A percentile compares a stretch with the other conserved stretches of the same genome.
Conservation (phyloP, 53 echinoderm and acorn worm species). For the Temnopleurus reevesii region DNA sequence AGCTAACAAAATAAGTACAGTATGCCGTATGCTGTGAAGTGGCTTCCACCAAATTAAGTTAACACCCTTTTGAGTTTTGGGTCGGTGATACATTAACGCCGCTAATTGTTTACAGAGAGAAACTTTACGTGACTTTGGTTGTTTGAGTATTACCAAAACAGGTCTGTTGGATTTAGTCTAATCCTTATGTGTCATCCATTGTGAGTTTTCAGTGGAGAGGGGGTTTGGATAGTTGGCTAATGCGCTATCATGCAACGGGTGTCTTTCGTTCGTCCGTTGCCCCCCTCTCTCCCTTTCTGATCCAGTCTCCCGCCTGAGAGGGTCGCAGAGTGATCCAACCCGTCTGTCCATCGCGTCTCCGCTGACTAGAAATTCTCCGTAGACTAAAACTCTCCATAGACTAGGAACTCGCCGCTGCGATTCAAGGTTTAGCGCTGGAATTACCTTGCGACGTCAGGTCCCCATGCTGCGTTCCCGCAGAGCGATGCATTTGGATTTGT, state of each 20-base stretch:
- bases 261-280: neutral
- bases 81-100: too few species aligned
- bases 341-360: neutral
- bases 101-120: neutral
- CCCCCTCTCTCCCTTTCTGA: slow-evolving; percentile 31
- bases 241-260: slow-evolving; percentile 23
- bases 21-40: too few species aligned
- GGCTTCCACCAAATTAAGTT: neutral
- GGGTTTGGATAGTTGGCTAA: neutral
- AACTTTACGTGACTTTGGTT: neutral
- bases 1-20: too few species aligned
- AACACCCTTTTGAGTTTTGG: neutral
- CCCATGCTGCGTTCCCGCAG: neutral
- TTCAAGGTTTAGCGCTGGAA: slow-evolving; percentile 26
- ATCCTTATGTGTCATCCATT: slow-evolving; percentile 34
- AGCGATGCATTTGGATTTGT: neutral
- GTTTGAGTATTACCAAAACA: neutral
- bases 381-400: too few species aligned
- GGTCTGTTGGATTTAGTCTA: slow-evolving; percentile 26
- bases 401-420: slow-evolving; percentile 21
- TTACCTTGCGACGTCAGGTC: neutral
- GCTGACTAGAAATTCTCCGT: slow-evolving; percentile 19
- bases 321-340: slow-evolving; percentile 24
- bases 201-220: neutral
- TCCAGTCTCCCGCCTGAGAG: slow-evolving; percentile 6